Evolutionary conservation across 1,140 invertebrate genomes (phyloP), one percentile per base, ranked within the genome.

Genomic region (Manduca sexta): DNA sequence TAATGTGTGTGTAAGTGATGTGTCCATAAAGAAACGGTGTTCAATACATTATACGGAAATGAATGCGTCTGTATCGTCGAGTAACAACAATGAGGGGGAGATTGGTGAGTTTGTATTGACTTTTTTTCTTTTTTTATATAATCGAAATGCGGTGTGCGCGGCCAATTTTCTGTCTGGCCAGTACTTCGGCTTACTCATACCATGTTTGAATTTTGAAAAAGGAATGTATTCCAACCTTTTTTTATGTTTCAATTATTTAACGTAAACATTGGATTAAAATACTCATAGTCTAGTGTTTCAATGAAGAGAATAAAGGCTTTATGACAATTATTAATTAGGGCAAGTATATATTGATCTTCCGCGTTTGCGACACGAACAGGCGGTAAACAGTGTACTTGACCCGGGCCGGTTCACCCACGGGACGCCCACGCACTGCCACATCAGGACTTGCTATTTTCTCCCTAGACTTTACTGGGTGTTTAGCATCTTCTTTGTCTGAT

Each of bases 51-150:
- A 35, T 14, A 35, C n/a, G 14, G 11, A 14, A 63, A 77, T 77
- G 70, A 76, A 69, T 57, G 49, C 69, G 17, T 67, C 64, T 43
- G 52, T 67, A 18, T 46, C 65, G 7, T 51, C 60, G 5, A 60
- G 51, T 38, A 47, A 56, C 47, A 68, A 67, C 50, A 67, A 62
- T 56, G 76, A 80, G 31, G 26, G n/a, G 14, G 76, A 80, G 68
- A 58, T 77, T 43, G 74, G 74, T 80, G 69, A 77, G 74, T 74
- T n/a, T 49, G 11, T 13, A 26, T 29, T 40, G n/a, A 37, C 7
- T 29, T 29, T 46, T 8, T 34, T 34, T 3, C n/a, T 26, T 26
- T 21, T 21, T 26, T 26, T 26, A n/a, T n/a, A 26, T 26, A 26
- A 26, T 3, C 21, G 21, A 5, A 26, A 5, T 26, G 1, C 4